Evolutionary conservation across 2,113 vertebrate genomes (phyloP), one percentile per base, ranked within the genome.

Genomic region (Lanius ludovicianus): DNA sequence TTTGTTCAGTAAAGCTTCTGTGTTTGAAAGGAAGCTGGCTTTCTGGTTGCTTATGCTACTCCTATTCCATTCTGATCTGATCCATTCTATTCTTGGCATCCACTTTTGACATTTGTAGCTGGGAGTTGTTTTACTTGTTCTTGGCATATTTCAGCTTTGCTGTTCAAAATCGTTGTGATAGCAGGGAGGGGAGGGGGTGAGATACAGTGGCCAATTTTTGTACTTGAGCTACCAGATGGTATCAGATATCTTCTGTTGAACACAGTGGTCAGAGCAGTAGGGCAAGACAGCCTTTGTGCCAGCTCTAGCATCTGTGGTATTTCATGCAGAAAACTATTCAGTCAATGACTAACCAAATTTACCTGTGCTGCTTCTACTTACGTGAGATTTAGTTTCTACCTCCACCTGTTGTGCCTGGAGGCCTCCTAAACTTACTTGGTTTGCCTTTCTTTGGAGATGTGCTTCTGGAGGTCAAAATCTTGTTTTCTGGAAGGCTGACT

Each of bases 11-110:
- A 82, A 78, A 50, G 15, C 5, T 81, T 81, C 68, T 89, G 13
- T 28, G 55, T 31, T 63, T 79, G 18, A 73, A 35, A 59, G 50
- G 18, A 84, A 80, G 13, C n/a, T 9, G 13, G 5, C 31, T 59
- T 91, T 57, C 35, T 71, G 35, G 3, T 67, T 0, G 0, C 37
- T 79, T 79, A 12, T 78, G 41, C 52, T 31, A 7, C 6, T 42
- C 7, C 39, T 68, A 0, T 53, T 41, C 11, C 30, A 1, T 55
- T n/a, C 21, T 31, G 6, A 22, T 59, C 31, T 70, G 10, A 14
- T 20, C 28, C 57, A 0, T 64, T 30, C 33, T 46, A 2, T 37
- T 89, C 60, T 65, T 84, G 30, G 31, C 25, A 63, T 63, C 33
- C 7, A 14, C 7, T 75, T 68, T 56, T 35, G 35, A 11, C 37